Conservation (phyloP, 2,113 vertebrate genomes). For the Scophthalmus maximus region DNA sequence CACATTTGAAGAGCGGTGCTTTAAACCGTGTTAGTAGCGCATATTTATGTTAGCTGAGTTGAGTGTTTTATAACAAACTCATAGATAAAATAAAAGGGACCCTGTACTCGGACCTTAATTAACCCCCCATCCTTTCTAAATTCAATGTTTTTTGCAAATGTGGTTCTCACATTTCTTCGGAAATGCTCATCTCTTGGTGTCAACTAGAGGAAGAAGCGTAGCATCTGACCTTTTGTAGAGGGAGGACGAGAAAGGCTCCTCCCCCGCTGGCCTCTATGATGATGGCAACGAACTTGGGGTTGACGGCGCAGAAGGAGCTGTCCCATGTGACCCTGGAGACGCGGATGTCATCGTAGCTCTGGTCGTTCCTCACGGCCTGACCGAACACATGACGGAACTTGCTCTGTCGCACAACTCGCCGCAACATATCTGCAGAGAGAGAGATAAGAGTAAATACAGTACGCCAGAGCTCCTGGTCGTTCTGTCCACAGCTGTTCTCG, state of each 20-base stretch:
- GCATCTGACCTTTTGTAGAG: slow-evolving; percentile 90
- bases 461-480: background rate
- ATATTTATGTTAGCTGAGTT: too few relatives aligned
- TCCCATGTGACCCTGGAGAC: slow-evolving; percentile 98
- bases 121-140: too few relatives aligned
- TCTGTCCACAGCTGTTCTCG: too few relatives aligned
- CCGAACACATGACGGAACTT: slow-evolving; percentile 98
- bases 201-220: too few relatives aligned
- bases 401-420: slow-evolving; percentile 98
- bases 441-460: background rate
- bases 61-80: too few relatives aligned
- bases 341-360: slow-evolving; percentile 97
- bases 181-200: too few relatives aligned
- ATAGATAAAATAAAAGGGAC: too few relatives aligned
- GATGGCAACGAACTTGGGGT: slow-evolving; percentile 96
- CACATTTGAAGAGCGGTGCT: too few relatives aligned
- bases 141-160: background rate
- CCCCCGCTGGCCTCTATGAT: slow-evolving; percentile 96
- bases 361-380: slow-evolving; percentile 96
- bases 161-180: background rate
- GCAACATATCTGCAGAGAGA: slow-evolving; percentile 89
- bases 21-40: too few relatives aligned
- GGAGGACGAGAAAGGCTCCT: slow-evolving; percentile 95
- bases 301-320: slow-evolving; percentile 96
- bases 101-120: background rate